Percentiles rank a stretch among this genome's conserved stretches.
Conservation (phyloP, 2,888 invertebrate species). For the Acanthosepion lycidas region DNA sequence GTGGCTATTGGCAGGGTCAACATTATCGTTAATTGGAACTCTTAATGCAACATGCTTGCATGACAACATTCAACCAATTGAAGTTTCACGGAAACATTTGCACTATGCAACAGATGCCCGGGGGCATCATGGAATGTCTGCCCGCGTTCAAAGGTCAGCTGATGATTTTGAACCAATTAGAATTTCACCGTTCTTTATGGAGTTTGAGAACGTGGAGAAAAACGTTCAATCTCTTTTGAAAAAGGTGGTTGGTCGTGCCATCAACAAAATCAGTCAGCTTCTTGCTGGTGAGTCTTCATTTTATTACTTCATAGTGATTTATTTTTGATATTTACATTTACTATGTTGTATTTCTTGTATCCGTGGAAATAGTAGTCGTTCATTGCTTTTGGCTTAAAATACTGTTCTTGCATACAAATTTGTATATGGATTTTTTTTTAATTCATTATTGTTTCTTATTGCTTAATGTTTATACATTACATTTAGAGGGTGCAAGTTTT, state of each 20-base stretch:
- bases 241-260: not conserved
- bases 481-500: too few species aligned
- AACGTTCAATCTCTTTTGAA: constrained; percentile 15
- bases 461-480: too few species aligned
- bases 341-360: too few species aligned
- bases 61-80: not conserved
- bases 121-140: not conserved
- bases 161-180: not conserved
- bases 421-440: too few species aligned
- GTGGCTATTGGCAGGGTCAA: not conserved
- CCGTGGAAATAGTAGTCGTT: too few species aligned
- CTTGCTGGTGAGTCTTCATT: not conserved
- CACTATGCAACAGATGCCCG: not conserved
- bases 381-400: too few species aligned
- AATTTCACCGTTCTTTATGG: constrained; percentile 36
- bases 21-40: not conserved
- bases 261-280: constrained; percentile 38
- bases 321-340: too few species aligned
- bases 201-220: not conserved
- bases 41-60: not conserved
- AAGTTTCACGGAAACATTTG: not conserved
- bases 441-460: too few species aligned
- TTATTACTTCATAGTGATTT: not conserved
- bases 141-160: not conserved
- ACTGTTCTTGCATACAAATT: too few species aligned